These are phyloP conservation scores for Hemistola chrysoprasaria DNA, from an alignment of 2,888 invertebrate species.

Conservation along the genomic window DNA sequence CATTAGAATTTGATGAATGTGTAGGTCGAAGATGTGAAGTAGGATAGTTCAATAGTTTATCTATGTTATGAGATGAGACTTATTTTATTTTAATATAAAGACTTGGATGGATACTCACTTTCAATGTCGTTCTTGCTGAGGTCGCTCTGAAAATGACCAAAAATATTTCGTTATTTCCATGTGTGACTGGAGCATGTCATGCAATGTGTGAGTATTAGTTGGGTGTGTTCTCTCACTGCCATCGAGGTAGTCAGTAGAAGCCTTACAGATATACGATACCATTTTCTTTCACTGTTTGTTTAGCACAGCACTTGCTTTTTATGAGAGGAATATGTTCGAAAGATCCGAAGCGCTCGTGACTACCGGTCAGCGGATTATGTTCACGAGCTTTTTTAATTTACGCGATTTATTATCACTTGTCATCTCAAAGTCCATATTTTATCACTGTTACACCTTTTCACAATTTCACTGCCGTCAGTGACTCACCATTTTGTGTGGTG, in stretches of 20 bases:
- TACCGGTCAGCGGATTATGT: conserved; percentile 71
- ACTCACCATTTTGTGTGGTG: conserved; percentile 87
- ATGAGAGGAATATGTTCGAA: conserved; percentile 34
- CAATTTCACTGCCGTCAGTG: conserved; percentile 70
- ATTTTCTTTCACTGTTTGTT: conserved; percentile 57
- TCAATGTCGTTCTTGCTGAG: conserved; percentile 93
- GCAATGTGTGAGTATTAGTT: conserved; percentile 52
- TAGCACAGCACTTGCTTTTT: conserved; percentile 61
- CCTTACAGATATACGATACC: conserved; percentile 47
- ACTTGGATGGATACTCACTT: conserved; percentile 85
- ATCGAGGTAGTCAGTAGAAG: conserved; percentile 45
- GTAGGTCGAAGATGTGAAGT: neutral
- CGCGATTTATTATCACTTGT: conserved; percentile 56
- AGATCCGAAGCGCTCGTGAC: conserved; percentile 49
- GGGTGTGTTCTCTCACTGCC: conserved; percentile 51
- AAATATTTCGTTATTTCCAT: conserved; percentile 72
- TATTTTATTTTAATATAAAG: no score
- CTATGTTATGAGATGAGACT: no score
- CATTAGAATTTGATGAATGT: no score
- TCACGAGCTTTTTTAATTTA: conserved; percentile 55
- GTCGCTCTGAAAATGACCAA: conserved; percentile 89
- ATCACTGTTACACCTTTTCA: conserved; percentile 74
- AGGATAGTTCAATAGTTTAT: no score
- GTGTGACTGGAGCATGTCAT: conserved; percentile 48
- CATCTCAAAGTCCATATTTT: conserved; percentile 60